These are phyloP conservation scores for Nowickia ferox DNA, from an alignment of 2,888 invertebrate genomes.

Conservation along the genomic window DNA sequence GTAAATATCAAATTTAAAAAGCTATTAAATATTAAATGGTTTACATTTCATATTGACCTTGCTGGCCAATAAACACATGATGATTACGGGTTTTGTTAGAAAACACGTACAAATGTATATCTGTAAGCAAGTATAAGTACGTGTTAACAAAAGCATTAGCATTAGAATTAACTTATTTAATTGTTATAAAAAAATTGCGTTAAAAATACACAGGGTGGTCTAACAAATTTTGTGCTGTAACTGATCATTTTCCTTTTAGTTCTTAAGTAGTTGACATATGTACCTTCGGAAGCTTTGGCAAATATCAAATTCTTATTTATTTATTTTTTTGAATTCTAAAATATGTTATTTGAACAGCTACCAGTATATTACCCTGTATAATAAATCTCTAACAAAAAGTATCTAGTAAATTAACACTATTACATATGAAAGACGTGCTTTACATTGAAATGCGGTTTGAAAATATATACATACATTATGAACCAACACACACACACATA, in stretches of 20 bases:
- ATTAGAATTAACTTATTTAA: neutral
- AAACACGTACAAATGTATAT: neutral
- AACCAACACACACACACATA: constrained; percentile 1
- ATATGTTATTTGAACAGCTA: no score
- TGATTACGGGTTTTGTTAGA: constrained; percentile 61
- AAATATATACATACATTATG: constrained; percentile 27
- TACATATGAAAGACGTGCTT: neutral
- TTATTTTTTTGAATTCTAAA: no score
- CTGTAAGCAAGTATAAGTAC: neutral
- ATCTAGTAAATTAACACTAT: neutral
- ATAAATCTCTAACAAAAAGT: neutral
- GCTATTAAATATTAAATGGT: constrained; percentile 40
- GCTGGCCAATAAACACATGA: constrained; percentile 59
- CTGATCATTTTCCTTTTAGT: neutral
- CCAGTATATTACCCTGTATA: neutral
- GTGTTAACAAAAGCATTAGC: neutral
- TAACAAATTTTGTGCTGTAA: neutral
- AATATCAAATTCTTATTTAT: no score
- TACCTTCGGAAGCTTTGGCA: no score
- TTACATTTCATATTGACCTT: constrained; percentile 59
- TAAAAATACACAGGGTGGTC: neutral
- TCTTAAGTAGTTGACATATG: no score
- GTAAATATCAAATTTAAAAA: no score
- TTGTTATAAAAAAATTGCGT: neutral
- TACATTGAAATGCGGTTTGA: constrained; percentile 34